Percentiles rank a stretch among this genome's conserved stretches.
Evolutionary conservation across 2,113 vertebrate genomes (phyloP).

Genomic region (pig (Sus scrofa)): T2T-Sscrofa CM000812.6:18128501-18129000

Average conservation of each 20-base stretch:
- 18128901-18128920: slow-evolving; percentile 97
- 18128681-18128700: background rate
- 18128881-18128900: slow-evolving; percentile 89
- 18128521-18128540: background rate
- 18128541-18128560: background rate
- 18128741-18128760: background rate
- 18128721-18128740: background rate
- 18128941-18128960: slow-evolving; percentile 97
- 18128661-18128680: background rate
- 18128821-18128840: background rate
- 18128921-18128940: slow-evolving; percentile 96
- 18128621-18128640: background rate
- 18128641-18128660: background rate
- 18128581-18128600: background rate
- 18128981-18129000: slow-evolving; percentile 96
- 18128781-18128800: background rate
- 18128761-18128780: no score
- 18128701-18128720: background rate
- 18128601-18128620: background rate
- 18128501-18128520: background rate
- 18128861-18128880: slow-evolving; percentile 57
- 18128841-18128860: background rate
- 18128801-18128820: background rate
- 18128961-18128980: slow-evolving; percentile 97
- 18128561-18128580: background rate